phyloP scores from a whole-genome alignment of 2,888 invertebrate species.

The Anorthoa munda region DNA sequence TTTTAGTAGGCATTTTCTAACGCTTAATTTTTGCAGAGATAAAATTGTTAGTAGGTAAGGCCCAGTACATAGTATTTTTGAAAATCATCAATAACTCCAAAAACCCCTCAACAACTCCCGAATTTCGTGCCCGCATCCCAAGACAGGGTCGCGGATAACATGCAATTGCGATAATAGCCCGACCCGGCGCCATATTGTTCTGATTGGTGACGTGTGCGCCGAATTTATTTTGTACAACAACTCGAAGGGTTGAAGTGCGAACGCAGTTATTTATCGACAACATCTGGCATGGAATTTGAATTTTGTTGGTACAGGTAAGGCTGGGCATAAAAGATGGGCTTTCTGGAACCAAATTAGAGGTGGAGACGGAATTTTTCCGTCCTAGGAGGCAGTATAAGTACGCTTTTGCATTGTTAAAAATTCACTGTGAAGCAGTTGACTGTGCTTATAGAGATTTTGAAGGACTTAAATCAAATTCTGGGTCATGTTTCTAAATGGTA shows the following conservation, averaged over 20 bases:
- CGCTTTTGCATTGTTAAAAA: background rate
- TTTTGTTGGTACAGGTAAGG: conserved; percentile 72
- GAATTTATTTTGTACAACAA: conserved; percentile 88
- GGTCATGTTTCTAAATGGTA: background rate
- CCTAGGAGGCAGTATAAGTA: background rate
- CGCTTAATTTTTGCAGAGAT: too few species aligned
- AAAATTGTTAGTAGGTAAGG: background rate
- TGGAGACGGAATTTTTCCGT: conserved; percentile 9
- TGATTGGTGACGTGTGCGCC: conserved; percentile 86
- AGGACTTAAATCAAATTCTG: background rate
- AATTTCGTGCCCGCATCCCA: conserved; percentile 70
- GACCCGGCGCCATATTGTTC: conserved; percentile 87
- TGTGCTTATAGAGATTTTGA: background rate
- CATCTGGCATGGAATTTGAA: conserved; percentile 77
- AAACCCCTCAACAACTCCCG: conserved; percentile 34
- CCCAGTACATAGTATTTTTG: too few species aligned
- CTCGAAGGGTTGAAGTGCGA: conserved; percentile 87
- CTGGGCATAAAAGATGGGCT: conserved; percentile 60
- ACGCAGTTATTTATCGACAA: conserved; percentile 81
- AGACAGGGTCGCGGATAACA: conserved; percentile 83
- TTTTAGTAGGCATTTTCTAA: too few species aligned
- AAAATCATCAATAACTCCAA: conserved; percentile 1
- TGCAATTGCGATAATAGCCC: conserved; percentile 85
- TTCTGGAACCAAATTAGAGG: conserved; percentile 48
- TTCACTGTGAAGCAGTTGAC: background rate